Percentiles rank a stretch among this genome's conserved stretches.
phyloP scores from a whole-genome alignment of 2,113 vertebrate species.

The Ranitomeya variabilis region DNA sequence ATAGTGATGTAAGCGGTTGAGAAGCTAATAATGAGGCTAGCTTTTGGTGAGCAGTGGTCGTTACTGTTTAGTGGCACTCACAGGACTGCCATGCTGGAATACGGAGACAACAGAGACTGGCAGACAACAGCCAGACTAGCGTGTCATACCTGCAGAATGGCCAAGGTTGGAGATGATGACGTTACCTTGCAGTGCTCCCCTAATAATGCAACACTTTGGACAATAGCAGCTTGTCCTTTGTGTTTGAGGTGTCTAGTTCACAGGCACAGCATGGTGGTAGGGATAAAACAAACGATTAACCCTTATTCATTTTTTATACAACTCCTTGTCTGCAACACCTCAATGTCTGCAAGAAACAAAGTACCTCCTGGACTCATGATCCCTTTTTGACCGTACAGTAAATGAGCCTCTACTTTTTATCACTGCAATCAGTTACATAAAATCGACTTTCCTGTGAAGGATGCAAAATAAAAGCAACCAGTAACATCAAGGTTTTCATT shows the following conservation, averaged over 20 bases:
- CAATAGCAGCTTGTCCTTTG: no score
- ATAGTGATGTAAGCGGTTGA: no score
- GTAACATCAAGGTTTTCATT: background rate
- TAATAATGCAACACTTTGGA: background rate
- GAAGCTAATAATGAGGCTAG: no score
- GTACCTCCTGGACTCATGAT: background rate
- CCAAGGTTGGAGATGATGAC: background rate
- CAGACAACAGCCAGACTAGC: no score
- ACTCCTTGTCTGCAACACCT: background rate
- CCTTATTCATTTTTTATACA: background rate
- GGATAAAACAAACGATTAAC: background rate
- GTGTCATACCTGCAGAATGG: no score
- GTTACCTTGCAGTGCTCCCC: background rate
- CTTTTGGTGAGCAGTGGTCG: no score
- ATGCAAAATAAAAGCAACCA: background rate
- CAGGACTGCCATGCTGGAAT: no score
- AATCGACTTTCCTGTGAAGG: background rate
- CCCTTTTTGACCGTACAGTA: background rate
- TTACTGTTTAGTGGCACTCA: no score
- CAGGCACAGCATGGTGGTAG: background rate
- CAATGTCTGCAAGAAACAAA: background rate
- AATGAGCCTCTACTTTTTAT: background rate
- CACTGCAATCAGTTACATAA: background rate
- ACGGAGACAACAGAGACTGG: no score
- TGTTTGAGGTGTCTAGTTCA: no score